Conservation (phyloP, 2,113 vertebrate species). For the Drymodes brunneopygia region DNA sequence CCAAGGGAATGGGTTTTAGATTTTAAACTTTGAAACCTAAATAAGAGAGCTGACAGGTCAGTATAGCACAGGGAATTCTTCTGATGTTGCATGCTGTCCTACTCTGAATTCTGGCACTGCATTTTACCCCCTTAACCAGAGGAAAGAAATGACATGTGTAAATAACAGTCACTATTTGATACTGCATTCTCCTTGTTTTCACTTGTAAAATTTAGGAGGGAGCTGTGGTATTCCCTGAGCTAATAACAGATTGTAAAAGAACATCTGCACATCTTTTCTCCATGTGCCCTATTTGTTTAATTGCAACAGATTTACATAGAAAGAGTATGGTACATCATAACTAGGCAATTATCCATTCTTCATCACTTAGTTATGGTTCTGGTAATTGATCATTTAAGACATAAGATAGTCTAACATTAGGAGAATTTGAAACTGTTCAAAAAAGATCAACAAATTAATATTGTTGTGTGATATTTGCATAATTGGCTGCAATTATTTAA, state of each 20-base stretch:
- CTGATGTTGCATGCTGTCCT: not conserved
- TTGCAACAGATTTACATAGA: constrained; percentile 67
- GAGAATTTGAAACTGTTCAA: constrained; percentile 70
- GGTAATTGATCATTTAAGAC: constrained; percentile 74
- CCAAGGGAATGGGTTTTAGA: not conserved
- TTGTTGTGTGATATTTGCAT: constrained; percentile 75
- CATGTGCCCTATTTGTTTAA: constrained; percentile 70
- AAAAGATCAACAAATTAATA: constrained; percentile 77
- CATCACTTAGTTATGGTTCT: constrained; percentile 67
- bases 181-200: not conserved
- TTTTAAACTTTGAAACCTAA: constrained; percentile 8
- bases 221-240: constrained; percentile 47
- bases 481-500: constrained; percentile 77
- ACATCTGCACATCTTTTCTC: constrained; percentile 70
- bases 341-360: constrained; percentile 74
- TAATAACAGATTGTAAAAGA: constrained; percentile 65
- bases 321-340: constrained; percentile 66
- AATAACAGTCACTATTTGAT: constrained; percentile 13
- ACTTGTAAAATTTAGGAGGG: not conserved
- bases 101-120: not conserved
- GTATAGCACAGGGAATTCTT: not conserved
- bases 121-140: not conserved
- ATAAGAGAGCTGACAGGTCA: not conserved
- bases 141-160: not conserved
- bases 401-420: constrained; percentile 67